Percentiles rank a stretch among this genome's conserved stretches.
Evolutionary conservation across 2,113 vertebrate species (phyloP).

Genomic region (Labeo rohita): DNA sequence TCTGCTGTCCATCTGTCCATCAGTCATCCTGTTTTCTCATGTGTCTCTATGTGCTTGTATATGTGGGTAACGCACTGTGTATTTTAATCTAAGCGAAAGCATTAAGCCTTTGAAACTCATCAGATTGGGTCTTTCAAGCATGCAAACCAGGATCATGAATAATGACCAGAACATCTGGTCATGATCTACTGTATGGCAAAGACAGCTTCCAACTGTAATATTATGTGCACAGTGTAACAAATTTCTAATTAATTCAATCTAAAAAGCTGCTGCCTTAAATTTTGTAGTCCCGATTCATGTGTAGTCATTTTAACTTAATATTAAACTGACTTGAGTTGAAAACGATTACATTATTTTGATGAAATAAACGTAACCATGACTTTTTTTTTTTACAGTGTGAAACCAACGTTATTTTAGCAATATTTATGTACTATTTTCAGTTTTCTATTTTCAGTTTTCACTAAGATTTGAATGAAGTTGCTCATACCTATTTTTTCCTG

Average conservation of each 20-base stretch:
- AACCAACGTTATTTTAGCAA: neutral
- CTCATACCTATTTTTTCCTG: no score
- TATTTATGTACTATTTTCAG: neutral
- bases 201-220: neutral
- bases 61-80: neutral
- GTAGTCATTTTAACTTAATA: no score
- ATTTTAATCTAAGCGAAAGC: neutral
- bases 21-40: neutral
- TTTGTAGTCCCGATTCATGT: no score
- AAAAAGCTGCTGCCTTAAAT: no score
- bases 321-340: no score
- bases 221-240: neutral
- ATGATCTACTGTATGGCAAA: neutral
- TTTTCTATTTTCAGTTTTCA: neutral
- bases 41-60: no score
- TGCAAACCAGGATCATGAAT: neutral
- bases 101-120: neutral
- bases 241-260: no score
- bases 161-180: neutral
- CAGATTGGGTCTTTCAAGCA: neutral
- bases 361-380: no score
- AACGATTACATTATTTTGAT: no score
- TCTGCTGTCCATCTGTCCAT: neutral
- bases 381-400: neutral
- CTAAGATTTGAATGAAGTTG: no score